Conservation (phyloP, 2,113 vertebrate species). For the Poicephalus gulielmi region DNA sequence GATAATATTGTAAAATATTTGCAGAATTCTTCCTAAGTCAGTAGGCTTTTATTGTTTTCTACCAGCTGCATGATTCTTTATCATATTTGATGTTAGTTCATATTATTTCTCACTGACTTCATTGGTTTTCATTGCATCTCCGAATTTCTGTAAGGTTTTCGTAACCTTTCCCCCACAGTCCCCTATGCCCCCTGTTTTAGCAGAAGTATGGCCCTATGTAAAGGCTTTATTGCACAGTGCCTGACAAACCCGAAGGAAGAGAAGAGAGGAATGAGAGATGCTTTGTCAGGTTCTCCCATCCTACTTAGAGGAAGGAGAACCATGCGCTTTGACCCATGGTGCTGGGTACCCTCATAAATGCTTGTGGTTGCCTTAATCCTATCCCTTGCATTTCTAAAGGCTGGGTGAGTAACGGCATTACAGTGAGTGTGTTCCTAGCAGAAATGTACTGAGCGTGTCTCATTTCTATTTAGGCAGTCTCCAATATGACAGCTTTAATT, state of each 20-base stretch:
- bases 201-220: background rate
- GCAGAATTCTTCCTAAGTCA: background rate
- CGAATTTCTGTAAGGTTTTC: background rate
- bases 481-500: background rate
- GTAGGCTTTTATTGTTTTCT: background rate
- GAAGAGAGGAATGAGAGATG: background rate
- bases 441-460: background rate
- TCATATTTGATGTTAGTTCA: background rate
- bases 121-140: background rate
- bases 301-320: background rate
- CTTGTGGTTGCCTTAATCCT: background rate
- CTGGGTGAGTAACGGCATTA: background rate
- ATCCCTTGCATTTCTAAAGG: background rate
- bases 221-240: background rate
- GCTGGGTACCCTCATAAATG: background rate
- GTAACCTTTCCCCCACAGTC: background rate
- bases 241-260: background rate
- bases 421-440: background rate
- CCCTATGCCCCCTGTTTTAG: background rate
- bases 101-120: background rate
- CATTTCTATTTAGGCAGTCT: background rate
- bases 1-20: background rate
- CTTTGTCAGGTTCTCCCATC: background rate
- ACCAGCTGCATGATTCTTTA: background rate
- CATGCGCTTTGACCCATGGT: background rate